Evolutionary conservation across 2,113 vertebrate species (phyloP).

Genomic region (Colossoma macropomum): DNA sequence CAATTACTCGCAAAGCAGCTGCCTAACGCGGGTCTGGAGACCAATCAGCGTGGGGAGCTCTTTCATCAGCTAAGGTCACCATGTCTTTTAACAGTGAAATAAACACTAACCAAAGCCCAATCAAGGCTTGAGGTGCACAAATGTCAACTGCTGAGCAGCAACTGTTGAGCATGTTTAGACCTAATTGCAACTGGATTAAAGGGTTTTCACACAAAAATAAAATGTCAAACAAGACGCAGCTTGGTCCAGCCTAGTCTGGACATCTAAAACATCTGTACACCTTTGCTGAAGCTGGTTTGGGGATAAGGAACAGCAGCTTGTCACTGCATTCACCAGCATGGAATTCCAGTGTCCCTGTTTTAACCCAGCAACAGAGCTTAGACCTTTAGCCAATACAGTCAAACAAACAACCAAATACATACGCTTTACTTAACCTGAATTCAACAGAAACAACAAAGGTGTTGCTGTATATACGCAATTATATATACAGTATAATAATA

Average conservation of each 20-base stretch:
- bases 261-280: too few relatives aligned
- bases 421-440: too few relatives aligned
- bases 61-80: constrained; percentile 4
- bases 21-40: not conserved
- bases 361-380: not conserved
- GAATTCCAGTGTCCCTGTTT: not conserved
- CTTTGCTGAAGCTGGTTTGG: too few relatives aligned
- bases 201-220: not conserved
- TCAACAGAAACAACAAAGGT: too few relatives aligned
- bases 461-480: too few relatives aligned
- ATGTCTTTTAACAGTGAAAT: constrained; percentile 1
- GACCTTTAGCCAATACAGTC: not conserved
- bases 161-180: not conserved
- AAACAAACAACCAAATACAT: too few relatives aligned
- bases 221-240: not conserved
- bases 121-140: not conserved
- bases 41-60: not conserved
- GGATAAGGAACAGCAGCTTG: not conserved
- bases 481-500: too few relatives aligned
- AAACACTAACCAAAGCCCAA: not conserved
- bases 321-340: not conserved
- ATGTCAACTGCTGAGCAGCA: not conserved
- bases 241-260: not conserved
- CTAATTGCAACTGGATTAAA: not conserved
- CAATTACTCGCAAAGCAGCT: constrained; percentile 21